phyloP scores from a whole-genome alignment of 2,888 invertebrate genomes.

The Augochlorella aurata region DNA sequence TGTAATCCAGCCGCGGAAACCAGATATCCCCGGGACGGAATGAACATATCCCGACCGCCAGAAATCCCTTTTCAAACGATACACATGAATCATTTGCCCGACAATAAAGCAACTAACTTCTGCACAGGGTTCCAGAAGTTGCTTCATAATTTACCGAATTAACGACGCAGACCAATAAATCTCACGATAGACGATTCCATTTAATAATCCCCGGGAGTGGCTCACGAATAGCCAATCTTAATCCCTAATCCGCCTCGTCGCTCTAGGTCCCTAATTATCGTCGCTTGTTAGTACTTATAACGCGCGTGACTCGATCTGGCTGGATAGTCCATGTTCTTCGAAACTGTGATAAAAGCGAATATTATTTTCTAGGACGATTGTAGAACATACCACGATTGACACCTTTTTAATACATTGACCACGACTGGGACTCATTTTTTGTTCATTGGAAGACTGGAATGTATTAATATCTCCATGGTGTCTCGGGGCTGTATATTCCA shows the following conservation, averaged over 20 bases:
- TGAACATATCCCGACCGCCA: slow-evolving; percentile 20
- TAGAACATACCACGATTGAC: too few relatives aligned
- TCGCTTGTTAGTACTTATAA: slow-evolving; percentile 20
- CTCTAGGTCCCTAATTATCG: slow-evolving; percentile 38
- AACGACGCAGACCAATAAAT: slow-evolving; percentile 65
- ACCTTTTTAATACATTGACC: too few relatives aligned
- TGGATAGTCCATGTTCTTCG: slow-evolving; percentile 10
- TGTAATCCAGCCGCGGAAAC: slow-evolving; percentile 18
- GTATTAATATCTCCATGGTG: too few relatives aligned
- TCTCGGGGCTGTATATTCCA: too few relatives aligned
- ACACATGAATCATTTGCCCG: slow-evolving; percentile 54
- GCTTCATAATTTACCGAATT: slow-evolving; percentile 62
- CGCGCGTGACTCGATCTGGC: neutral
- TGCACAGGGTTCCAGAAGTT: slow-evolving; percentile 29
- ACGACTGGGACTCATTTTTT: too few relatives aligned
- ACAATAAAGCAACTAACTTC: slow-evolving; percentile 15
- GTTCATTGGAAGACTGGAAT: too few relatives aligned
- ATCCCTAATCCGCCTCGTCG: slow-evolving; percentile 22
- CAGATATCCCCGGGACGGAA: neutral
- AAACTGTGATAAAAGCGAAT: neutral
- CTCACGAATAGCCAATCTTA: slow-evolving; percentile 23
- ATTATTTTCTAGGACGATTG: neutral
- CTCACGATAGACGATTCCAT: slow-evolving; percentile 52
- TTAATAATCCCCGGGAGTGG: slow-evolving; percentile 41
- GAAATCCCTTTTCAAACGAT: slow-evolving; percentile 22